A percentile compares a stretch with the other conserved stretches of the same genome.
Conservation (phyloP, 2,797 vertebrate species). For the Aratinga solstitialis region DNA sequence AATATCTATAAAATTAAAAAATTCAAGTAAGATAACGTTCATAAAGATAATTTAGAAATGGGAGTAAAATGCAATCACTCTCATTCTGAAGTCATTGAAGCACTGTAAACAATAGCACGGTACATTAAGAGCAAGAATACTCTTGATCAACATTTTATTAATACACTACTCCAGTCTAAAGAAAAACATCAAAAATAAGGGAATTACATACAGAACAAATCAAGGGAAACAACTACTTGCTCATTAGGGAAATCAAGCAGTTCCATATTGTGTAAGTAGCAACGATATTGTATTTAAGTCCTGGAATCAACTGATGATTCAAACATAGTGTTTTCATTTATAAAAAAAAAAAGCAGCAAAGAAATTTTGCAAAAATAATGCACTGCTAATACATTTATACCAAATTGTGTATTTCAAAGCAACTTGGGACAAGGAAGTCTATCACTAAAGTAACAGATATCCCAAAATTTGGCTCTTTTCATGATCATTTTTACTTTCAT, state of each 20-base stretch:
- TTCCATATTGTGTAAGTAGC: not conserved
- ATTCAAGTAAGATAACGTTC: not conserved
- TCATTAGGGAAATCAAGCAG: not conserved
- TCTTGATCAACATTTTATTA: not conserved
- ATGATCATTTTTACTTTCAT: not conserved
- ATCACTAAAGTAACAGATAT: not conserved
- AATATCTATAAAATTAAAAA: not conserved
- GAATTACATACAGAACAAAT: not conserved
- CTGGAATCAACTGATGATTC: not conserved
- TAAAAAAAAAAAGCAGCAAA: not conserved
- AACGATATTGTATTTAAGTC: not conserved
- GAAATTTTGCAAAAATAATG: not conserved
- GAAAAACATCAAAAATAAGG: not conserved
- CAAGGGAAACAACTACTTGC: not conserved
- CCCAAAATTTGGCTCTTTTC: not conserved
- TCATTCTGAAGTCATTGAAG: not conserved
- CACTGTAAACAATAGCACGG: not conserved
- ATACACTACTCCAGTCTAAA: not conserved
- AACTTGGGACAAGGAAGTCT: not conserved
- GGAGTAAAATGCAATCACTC: not conserved
- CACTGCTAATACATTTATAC: not conserved
- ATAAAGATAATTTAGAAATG: not conserved
- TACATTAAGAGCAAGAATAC: not conserved
- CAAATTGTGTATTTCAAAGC: not conserved
- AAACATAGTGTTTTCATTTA: not conserved